Evolutionary conservation across 2,113 vertebrate genomes (phyloP), one percentile per base, ranked within the genome.

Genomic region (Gymnocephalus cernua): DNA sequence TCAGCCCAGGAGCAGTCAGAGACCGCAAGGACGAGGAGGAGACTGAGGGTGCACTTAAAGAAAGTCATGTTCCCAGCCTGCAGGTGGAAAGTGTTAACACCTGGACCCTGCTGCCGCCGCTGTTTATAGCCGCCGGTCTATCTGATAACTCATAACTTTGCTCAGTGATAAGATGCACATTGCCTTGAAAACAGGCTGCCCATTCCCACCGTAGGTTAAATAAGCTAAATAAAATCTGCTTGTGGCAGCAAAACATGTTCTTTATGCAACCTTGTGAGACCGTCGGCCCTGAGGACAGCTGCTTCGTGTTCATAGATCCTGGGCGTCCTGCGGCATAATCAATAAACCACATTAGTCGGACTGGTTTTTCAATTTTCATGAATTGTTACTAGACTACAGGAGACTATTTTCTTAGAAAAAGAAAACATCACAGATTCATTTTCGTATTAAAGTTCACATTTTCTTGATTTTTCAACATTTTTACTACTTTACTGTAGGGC

Each of bases 1-100:
- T 84, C 79, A 21, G 91, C 92, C 86, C 84, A 65, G 81, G 77
- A 88, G 81, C 77, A 21, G 25, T 48, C 50, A 3, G 74, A 76
- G 27, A 76, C 53, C 62, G 80, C 41, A 8, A 92, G 80, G 57
- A 92, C 65, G 58, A 83, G 47, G 72, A 91, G 50, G 11, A 90
- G 41, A 19, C 67, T 0, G 56, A 88, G 58, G 4, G 45, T 32
- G 29, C 2, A 38, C 58, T 38, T 91, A 13, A 86, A 5, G 44
- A 51, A 29, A 75, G 80, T 56, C 93, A 93, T 94, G 79, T 84
- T 27, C 7, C 8, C 32, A 21, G 45, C 21, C 70, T 63, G 75
- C 57, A 82, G 67, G 21, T 48, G 64, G 0, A 10, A 59, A 29
- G 62, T 21, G 74, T 63, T 23, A n/a, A 76, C 50, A 45, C 32